Conservation (phyloP, 2,888 invertebrate species). For the Zhengitettix transpicula region DNA sequence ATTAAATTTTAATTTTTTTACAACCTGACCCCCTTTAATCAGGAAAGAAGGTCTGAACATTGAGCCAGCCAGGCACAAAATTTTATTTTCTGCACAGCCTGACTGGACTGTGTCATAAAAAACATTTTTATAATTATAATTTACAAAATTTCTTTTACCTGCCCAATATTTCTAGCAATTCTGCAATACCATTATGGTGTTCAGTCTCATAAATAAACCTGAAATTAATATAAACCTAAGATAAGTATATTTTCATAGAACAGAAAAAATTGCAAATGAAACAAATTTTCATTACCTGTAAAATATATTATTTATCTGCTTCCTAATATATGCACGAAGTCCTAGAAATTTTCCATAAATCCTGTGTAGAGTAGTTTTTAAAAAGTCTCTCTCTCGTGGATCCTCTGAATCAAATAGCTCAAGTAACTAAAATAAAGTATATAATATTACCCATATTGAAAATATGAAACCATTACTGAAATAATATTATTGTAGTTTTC, state of each 20-base stretch:
- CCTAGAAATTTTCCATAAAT: conserved; percentile 97
- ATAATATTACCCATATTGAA: conserved; percentile 2
- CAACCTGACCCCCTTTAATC: too few species aligned
- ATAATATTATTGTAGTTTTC: too few species aligned
- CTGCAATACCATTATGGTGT: conserved; percentile 94
- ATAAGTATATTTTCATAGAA: background rate
- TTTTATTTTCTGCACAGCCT: too few species aligned
- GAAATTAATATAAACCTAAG: conserved; percentile 10
- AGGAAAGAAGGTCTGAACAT: too few species aligned
- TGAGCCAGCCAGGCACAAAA: too few species aligned
- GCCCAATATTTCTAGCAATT: conserved; percentile 89
- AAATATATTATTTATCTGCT: conserved; percentile 96
- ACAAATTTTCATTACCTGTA: conserved; percentile 40
- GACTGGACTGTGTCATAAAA: too few species aligned
- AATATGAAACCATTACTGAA: background rate
- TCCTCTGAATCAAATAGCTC: conserved; percentile 96
- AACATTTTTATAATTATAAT: too few species aligned
- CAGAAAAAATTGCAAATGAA: too few species aligned
- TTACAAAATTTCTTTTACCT: conserved; percentile 31
- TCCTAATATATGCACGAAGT: conserved; percentile 88
- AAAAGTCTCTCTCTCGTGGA: conserved; percentile 87
- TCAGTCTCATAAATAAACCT: conserved; percentile 99
- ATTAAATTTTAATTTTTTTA: too few species aligned
- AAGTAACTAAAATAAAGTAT: conserved; percentile 44
- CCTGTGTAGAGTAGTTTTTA: conserved; percentile 94